A percentile compares a stretch with the other conserved stretches of the same genome.
Evolutionary conservation across 1,140 invertebrate genomes (phyloP).

Genomic region (Nasonia vitripennis): DNA sequence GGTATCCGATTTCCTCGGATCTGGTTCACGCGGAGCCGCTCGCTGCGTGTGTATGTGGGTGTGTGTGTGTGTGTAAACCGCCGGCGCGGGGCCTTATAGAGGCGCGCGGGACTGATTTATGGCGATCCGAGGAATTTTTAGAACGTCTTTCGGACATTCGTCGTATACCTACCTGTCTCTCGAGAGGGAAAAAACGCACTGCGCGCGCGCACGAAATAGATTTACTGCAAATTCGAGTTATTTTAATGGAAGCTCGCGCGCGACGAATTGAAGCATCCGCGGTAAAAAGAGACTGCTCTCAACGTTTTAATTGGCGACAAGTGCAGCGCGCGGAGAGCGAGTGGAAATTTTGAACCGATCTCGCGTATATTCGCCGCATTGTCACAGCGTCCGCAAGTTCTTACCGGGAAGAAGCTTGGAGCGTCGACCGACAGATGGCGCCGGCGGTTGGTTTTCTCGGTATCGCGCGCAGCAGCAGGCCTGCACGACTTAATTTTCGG

Average conservation of each 20-base stretch:
- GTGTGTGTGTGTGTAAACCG: not conserved
- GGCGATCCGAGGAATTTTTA: constrained; percentile 49
- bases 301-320: not conserved
- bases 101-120: constrained; percentile 48
- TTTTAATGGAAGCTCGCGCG: constrained; percentile 42
- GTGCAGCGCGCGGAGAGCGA: not conserved
- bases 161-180: constrained; percentile 31
- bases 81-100: not conserved
- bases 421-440: constrained; percentile 11
- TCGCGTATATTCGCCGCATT: too few species aligned
- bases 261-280: not conserved
- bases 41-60: too few species aligned
- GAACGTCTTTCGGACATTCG: constrained; percentile 37
- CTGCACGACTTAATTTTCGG: constrained; percentile 18
- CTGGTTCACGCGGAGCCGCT: constrained; percentile 25
- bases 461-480: too few species aligned
- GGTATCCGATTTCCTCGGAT: constrained; percentile 53
- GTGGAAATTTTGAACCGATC: too few species aligned
- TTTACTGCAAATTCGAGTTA: constrained; percentile 40
- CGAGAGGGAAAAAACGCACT: constrained; percentile 10
- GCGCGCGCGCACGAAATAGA: constrained; percentile 6
- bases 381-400: not conserved
- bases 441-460: not conserved
- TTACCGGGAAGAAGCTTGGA: not conserved
- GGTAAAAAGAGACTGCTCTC: not conserved